Evolutionary conservation across 2,113 vertebrate species (phyloP).

Genomic region (Callionymus lyra): DNA sequence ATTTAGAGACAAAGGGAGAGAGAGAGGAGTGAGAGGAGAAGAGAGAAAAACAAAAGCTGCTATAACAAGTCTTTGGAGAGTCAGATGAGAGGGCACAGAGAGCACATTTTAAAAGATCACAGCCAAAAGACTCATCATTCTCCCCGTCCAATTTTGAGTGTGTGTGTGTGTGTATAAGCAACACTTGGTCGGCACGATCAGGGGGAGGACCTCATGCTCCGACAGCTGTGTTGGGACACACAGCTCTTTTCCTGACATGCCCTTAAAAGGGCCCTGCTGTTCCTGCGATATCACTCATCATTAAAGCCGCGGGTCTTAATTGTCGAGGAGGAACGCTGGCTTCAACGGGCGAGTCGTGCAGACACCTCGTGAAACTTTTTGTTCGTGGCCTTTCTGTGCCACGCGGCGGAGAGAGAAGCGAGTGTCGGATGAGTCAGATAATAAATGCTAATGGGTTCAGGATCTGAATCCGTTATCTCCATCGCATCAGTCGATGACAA

Average conservation of each 20-base stretch:
- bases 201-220: constrained; percentile 30
- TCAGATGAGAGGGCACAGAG: constrained; percentile 56
- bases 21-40: constrained; percentile 28
- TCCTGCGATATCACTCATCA: constrained; percentile 69
- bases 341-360: not conserved
- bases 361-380: too few species aligned
- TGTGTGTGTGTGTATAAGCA: constrained; percentile 26
- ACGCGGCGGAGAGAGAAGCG: constrained; percentile 24
- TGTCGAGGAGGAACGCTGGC: constrained; percentile 72
- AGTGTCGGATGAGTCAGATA: constrained; percentile 68
- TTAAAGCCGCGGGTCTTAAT: constrained; percentile 74
- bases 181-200: constrained; percentile 39
- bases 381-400: constrained; percentile 22
- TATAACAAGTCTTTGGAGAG: constrained; percentile 64
- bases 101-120: constrained; percentile 56
- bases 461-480: constrained; percentile 63
- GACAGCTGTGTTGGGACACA: constrained; percentile 58
- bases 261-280: constrained; percentile 48
- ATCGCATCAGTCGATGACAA: constrained; percentile 60
- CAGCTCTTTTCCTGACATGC: constrained; percentile 32
- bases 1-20: constrained; percentile 54
- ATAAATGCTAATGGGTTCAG: constrained; percentile 75
- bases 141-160: constrained; percentile 29
- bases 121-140: constrained; percentile 49
- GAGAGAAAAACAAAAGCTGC: constrained; percentile 62